Evolutionary conservation across 1,140 invertebrate genomes (phyloP).

Genomic region (Zeugodacus cucurbitae): DNA sequence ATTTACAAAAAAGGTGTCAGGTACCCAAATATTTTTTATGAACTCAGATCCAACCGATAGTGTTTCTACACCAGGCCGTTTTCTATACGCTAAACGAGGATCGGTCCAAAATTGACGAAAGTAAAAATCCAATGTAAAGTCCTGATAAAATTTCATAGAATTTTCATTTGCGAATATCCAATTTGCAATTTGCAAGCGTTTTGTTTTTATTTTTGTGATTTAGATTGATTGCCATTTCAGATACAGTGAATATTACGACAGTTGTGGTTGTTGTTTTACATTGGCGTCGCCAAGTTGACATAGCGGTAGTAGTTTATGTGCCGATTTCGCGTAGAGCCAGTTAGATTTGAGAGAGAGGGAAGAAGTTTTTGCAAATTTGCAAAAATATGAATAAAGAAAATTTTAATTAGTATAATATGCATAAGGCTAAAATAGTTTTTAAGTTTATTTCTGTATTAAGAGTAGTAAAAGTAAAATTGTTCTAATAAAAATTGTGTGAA

Average conservation of each 20-base stretch:
- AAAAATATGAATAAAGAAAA: not conserved
- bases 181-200: not conserved
- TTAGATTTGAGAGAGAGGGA: not conserved
- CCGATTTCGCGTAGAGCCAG: not conserved
- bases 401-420: not conserved
- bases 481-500: not conserved
- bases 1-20: constrained; percentile 98
- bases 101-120: constrained; percentile 99
- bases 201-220: not conserved
- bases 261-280: not conserved
- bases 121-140: constrained; percentile 99
- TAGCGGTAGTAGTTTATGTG: not conserved
- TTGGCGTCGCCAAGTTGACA: not conserved
- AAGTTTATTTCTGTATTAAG: not conserved
- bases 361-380: constrained; percentile 24
- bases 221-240: not conserved
- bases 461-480: not conserved
- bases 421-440: not conserved
- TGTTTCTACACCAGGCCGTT: constrained; percentile 86
- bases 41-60: constrained; percentile 93
- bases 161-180: not conserved
- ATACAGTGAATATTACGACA: not conserved
- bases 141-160: constrained; percentile 70
- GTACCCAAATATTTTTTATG: constrained; percentile 98
- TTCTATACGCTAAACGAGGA: constrained; percentile 89